Conservation (phyloP, 2,113 vertebrate species). For the Vanacampus margaritifer region DNA sequence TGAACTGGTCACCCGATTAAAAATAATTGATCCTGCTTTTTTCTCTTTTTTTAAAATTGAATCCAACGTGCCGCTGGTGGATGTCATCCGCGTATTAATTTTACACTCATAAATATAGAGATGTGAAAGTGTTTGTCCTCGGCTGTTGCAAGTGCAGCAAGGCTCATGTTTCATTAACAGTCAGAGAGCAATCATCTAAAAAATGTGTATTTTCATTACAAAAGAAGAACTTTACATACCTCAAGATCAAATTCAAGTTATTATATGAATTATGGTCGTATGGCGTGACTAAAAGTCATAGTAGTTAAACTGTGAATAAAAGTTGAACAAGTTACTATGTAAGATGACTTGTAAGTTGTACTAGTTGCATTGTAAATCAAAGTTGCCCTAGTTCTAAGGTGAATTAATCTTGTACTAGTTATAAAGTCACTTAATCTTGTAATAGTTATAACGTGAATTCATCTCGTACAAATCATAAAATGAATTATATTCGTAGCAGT, state of each 20-base stretch:
- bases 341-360: neutral
- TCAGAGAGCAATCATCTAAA: neutral
- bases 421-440: neutral
- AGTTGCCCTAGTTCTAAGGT: neutral
- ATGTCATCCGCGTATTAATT: constrained; percentile 59
- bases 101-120: constrained; percentile 43
- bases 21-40: constrained; percentile 48
- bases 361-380: neutral
- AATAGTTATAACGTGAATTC: neutral
- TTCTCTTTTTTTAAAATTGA: constrained; percentile 24
- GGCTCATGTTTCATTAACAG: neutral
- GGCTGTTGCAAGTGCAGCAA: neutral
- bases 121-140: neutral
- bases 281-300: neutral
- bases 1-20: constrained; percentile 20
- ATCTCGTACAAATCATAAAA: constrained; percentile 46
- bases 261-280: neutral
- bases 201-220: neutral
- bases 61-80: constrained; percentile 43
- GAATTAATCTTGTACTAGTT: neutral
- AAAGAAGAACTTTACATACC: neutral
- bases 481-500: too few relatives aligned
- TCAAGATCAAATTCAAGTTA: neutral
- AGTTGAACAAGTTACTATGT: neutral
- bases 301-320: neutral